These are phyloP conservation scores for Andricus grossulariae DNA, from an alignment of 1,140 invertebrate genomes.

Conservation along the genomic window DNA sequence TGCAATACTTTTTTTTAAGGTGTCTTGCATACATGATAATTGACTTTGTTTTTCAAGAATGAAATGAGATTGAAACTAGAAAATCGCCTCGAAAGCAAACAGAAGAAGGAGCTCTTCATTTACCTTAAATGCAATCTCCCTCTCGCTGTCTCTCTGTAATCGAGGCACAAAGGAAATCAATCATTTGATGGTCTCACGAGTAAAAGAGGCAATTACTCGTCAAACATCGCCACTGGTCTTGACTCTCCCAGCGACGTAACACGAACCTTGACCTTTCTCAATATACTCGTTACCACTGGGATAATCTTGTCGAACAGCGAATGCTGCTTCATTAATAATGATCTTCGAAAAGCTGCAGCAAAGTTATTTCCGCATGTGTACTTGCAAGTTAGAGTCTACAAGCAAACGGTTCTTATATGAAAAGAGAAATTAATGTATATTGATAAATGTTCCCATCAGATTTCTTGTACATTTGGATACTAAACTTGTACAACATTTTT, in stretches of 20 bases:
- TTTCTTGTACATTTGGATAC: conserved; percentile 49
- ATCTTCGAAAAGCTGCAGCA: background rate
- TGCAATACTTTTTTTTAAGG: too few species aligned
- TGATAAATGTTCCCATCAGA: conserved; percentile 7
- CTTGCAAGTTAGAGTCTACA: background rate
- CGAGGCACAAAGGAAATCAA: conserved; percentile 11
- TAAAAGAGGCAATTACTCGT: conserved; percentile 28
- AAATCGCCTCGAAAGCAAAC: background rate
- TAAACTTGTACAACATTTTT: background rate
- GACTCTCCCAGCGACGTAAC: conserved; percentile 3
- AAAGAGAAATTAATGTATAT: background rate
- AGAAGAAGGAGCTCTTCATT: background rate
- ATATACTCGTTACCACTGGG: conserved; percentile 20
- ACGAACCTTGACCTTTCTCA: conserved; percentile 24
- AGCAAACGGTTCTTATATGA: conserved; percentile 32
- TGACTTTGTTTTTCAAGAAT: too few species aligned
- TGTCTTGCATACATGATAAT: too few species aligned
- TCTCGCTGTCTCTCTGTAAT: background rate
- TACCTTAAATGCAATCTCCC: background rate
- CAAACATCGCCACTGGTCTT: conserved; percentile 25
- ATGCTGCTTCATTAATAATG: conserved; percentile 21
- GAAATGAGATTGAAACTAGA: background rate
- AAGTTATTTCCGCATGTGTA: background rate
- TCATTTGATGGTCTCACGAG: conserved; percentile 6
- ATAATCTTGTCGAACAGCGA: conserved; percentile 27